These are phyloP conservation scores for Tyria jacobaeae DNA, from an alignment of 2,888 invertebrate species.

Conservation along the genomic window DNA sequence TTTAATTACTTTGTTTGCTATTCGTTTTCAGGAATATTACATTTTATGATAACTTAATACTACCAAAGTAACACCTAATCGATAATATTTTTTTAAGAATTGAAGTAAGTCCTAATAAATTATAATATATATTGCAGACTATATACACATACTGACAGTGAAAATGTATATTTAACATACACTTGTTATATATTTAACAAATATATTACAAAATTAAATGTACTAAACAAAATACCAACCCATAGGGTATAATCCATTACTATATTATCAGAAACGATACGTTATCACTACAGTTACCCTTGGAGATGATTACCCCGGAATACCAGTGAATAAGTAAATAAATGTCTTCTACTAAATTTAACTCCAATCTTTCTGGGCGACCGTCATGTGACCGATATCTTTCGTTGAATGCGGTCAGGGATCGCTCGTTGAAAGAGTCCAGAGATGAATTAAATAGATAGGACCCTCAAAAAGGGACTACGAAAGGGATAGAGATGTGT, in stretches of 20 bases:
- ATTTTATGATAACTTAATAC: background rate
- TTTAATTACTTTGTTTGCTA: background rate
- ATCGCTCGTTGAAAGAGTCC: conserved; percentile 80
- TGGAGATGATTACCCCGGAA: conserved; percentile 72
- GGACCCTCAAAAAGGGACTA: conserved; percentile 74
- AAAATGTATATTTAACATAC: background rate
- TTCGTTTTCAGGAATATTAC: background rate
- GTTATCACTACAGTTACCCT: conserved; percentile 67
- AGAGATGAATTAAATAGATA: conserved; percentile 85
- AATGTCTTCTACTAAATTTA: conserved; percentile 86
- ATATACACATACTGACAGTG: too few species aligned
- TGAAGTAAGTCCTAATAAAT: too few species aligned
- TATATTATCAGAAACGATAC: conserved; percentile 54
- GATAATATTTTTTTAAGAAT: too few species aligned
- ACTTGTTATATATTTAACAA: background rate
- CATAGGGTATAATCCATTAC: conserved; percentile 57
- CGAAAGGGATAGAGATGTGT: conserved; percentile 66
- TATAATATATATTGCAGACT: too few species aligned
- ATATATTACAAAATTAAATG: conserved; percentile 5
- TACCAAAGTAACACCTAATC: too few species aligned
- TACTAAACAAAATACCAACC: conserved; percentile 11
- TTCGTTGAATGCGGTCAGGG: conserved; percentile 79
- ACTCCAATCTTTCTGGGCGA: conserved; percentile 77
- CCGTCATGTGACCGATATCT: conserved; percentile 83
- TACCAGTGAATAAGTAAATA: conserved; percentile 79